Conservation (phyloP, 2,888 invertebrate genomes). For the Gymnoscelis rufifasciata region DNA sequence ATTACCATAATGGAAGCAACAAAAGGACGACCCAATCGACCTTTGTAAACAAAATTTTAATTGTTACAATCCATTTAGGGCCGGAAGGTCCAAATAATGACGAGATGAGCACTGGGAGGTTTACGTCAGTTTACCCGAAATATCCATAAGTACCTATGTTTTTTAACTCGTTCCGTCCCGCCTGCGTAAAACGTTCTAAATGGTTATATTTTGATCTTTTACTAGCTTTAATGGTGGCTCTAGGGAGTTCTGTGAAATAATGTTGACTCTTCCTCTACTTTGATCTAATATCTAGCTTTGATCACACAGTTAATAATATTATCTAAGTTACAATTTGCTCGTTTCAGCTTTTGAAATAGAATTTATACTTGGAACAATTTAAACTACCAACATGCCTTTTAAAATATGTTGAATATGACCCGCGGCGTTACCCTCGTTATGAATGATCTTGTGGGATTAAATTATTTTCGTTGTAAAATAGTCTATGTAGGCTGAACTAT, state of each 20-base stretch:
- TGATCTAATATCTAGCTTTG: background rate
- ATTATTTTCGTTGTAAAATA: too few species aligned
- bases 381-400: too few species aligned
- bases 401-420: too few species aligned
- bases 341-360: too few species aligned
- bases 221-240: background rate
- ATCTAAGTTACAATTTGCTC: too few species aligned
- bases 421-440: too few species aligned
- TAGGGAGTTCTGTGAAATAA: background rate
- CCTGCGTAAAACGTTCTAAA: constrained; percentile 8
- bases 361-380: too few species aligned
- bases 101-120: constrained; percentile 21
- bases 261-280: background rate
- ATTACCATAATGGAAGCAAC: constrained; percentile 23
- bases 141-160: constrained; percentile 14
- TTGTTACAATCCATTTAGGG: constrained; percentile 38
- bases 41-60: constrained; percentile 44
- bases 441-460: too few species aligned
- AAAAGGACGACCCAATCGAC: constrained; percentile 26
- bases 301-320: too few species aligned
- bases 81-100: constrained; percentile 37
- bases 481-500: too few species aligned
- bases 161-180: constrained; percentile 12
- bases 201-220: constrained; percentile 8
- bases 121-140: constrained; percentile 22